Evolutionary conservation across 2,888 invertebrate genomes (phyloP), one percentile per base, ranked within the genome.

Genomic region (Macrophya alboannulata): DNA sequence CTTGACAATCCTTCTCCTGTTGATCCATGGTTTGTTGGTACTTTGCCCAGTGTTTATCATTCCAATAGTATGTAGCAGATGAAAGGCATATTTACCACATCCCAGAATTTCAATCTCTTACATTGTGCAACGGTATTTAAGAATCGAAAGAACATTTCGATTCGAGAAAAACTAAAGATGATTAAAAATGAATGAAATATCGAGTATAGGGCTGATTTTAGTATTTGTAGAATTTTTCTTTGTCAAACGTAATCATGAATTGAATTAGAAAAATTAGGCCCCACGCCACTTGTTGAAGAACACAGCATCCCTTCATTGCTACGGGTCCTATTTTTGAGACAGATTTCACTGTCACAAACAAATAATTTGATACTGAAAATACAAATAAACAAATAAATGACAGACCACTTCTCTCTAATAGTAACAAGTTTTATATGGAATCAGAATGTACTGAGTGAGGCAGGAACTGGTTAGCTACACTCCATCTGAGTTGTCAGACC

Each of bases 1-100:
- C 87, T 79, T 90, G 86, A 85, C 91, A 91, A 65, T 93, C 92
- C 25, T 83, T 71, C 84, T 93, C 92, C 87, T 91, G 92, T 79
- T 90, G 90, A 84, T 93, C 93, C 93, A 93, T 93, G 43, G 0
- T 25, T 71, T 4, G n/a, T 25, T 65, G 37, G 55, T 37, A 12
- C 15, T 6, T 21, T 12, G 43, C 12, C 25, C 81, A 81, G 51
- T 15, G 25, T 81, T 81, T 62, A 43, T 81, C 79, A 81, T 81
- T 62, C 21, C 25, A n/a, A 31, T 48, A 9, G 10, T 77, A 37
- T 77, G 17, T 17, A 4, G 10, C 4, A 15, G 15, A n/a, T 62
- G 43, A 25, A 40, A 81, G 6, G 6, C 21, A 12, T 17, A 37
- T 12, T 0, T 15, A 17, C 68, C 37, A 37, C 37, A 25, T 17